Conservation (phyloP, 2,797 vertebrate species). For the Hippopotamyrus pictus region DNA sequence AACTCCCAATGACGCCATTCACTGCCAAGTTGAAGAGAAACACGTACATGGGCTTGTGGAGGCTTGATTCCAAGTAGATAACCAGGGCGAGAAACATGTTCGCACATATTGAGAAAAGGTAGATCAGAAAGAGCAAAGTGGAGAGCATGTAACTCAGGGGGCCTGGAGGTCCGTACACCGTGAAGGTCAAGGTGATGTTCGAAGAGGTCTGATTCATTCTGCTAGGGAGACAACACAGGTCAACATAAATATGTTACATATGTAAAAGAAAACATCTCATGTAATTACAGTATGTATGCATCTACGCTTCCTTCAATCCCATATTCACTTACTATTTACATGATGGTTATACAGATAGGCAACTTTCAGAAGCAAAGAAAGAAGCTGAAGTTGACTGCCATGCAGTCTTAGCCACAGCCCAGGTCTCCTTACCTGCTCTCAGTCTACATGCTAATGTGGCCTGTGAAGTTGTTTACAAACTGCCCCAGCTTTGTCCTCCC, state of each 20-base stretch:
- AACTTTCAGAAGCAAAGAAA: background rate
- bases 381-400: background rate
- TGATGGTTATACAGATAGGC: background rate
- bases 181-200: slow-evolving; percentile 36
- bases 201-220: slow-evolving; percentile 29
- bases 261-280: background rate
- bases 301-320: background rate
- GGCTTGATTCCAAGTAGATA: slow-evolving; percentile 40
- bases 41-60: slow-evolving; percentile 50
- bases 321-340: background rate
- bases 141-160: slow-evolving; percentile 35
- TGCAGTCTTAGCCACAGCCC: background rate
- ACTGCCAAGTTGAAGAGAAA: slow-evolving; percentile 46
- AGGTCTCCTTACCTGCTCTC: background rate
- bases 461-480: background rate
- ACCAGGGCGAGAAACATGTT: slow-evolving; percentile 40
- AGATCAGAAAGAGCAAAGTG: slow-evolving; percentile 33
- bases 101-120: slow-evolving; percentile 34
- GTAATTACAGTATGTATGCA: background rate
- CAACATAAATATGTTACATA: background rate
- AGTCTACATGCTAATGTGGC: background rate
- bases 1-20: slow-evolving; percentile 43
- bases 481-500: background rate
- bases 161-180: slow-evolving; percentile 38
- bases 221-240: background rate